Percentiles rank a stretch among this genome's conserved stretches.
These are phyloP conservation scores for Harpalus rufipes DNA, from an alignment of 2,888 invertebrate species.

Conservation along the genomic window DNA sequence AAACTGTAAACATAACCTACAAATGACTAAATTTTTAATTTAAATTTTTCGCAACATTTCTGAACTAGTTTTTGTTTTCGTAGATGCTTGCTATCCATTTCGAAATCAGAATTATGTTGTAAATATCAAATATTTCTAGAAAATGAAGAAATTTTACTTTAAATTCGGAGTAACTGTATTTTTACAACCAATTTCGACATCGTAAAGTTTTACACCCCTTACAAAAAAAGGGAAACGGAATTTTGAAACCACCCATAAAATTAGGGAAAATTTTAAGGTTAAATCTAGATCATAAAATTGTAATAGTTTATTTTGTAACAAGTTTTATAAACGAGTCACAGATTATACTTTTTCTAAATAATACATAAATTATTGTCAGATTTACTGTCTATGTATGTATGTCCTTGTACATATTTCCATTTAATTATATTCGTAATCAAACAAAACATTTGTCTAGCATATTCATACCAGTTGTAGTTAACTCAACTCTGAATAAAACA, in stretches of 20 bases:
- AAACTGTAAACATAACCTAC: background rate
- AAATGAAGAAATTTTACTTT: constrained; percentile 22
- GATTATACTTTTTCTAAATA: no score
- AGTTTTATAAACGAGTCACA: no score
- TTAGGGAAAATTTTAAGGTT: no score
- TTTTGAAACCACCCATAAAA: no score
- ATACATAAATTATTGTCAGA: no score
- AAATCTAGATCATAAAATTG: no score
- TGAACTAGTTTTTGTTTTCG: constrained; percentile 35
- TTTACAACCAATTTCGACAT: constrained; percentile 33
- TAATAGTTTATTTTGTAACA: no score
- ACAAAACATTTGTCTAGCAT: no score
- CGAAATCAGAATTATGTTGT: constrained; percentile 55
- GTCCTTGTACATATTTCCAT: no score
- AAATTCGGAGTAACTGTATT: constrained; percentile 26
- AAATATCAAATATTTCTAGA: constrained; percentile 24
- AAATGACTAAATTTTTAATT: background rate
- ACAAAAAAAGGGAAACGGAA: background rate
- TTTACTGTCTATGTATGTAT: no score
- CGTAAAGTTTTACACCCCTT: constrained; percentile 23
- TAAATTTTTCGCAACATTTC: constrained; percentile 19
- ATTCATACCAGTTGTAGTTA: background rate
- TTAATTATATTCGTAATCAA: no score
- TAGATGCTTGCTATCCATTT: constrained; percentile 14
- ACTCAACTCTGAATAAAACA: background rate